A percentile compares a stretch with the other conserved stretches of the same genome.
These are phyloP conservation scores for Hydra vulgaris DNA, from an alignment of 30 jellyfish, hydroid and myxozoan genomes.

Conservation along the genomic window DNA sequence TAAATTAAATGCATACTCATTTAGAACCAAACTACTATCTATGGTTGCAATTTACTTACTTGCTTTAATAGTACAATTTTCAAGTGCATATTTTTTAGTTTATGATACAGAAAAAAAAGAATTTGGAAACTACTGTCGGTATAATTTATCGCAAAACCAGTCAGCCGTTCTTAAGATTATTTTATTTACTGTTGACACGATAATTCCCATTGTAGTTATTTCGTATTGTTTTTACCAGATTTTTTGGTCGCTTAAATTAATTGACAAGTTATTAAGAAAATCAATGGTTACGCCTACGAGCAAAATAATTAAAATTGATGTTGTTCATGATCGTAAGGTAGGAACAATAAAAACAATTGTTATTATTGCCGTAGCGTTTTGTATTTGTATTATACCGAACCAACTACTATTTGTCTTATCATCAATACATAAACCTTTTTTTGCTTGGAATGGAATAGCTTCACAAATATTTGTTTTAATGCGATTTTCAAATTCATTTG, in stretches of 20 bases:
- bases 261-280: neutral
- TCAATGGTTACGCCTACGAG: neutral
- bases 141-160: neutral
- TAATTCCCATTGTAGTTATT: neutral
- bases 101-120: neutral
- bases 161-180: neutral
- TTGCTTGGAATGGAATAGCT: slow-evolving; percentile 43
- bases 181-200: neutral
- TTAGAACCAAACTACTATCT: neutral
- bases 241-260: neutral
- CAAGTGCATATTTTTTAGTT: neutral
- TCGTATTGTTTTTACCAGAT: neutral
- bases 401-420: too few relatives aligned
- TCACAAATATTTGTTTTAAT: slow-evolving; percentile 40
- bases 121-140: neutral
- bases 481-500: slow-evolving; percentile 44
- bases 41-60: neutral
- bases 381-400: slow-evolving; percentile 66
- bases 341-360: slow-evolving; percentile 36
- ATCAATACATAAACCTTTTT: neutral
- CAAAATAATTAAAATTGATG: neutral
- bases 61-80: neutral
- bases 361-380: slow-evolving; percentile 37
- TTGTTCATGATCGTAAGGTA: neutral
- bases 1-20: neutral